A percentile compares a stretch with the other conserved stretches of the same genome.
phyloP scores from a whole-genome alignment of 1,140 invertebrate species.

The Philotrypesis tridentata region DNA sequence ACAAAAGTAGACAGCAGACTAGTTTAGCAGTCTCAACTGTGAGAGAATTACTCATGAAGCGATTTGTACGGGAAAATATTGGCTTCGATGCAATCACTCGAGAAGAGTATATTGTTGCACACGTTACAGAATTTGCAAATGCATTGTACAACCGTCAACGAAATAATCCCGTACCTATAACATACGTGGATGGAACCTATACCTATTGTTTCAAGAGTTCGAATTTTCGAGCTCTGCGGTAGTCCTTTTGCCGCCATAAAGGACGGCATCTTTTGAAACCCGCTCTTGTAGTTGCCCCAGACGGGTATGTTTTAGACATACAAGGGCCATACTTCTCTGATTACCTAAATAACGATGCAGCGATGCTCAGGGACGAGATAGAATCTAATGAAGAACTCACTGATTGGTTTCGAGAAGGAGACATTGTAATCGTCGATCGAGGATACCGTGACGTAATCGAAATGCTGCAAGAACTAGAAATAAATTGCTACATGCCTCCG shows the following conservation, averaged over 20 bases:
- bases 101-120: conserved; percentile 32
- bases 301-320: too few relatives aligned
- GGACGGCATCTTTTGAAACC: conserved; percentile 38
- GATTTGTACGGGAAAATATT: conserved; percentile 40
- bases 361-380: too few relatives aligned
- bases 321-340: too few relatives aligned
- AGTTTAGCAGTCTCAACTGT: conserved; percentile 36
- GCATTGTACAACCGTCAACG: conserved; percentile 26
- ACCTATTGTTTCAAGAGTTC: conserved; percentile 14
- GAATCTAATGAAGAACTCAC: too few relatives aligned
- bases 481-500: conserved; percentile 39
- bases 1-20: conserved; percentile 32
- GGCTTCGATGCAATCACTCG: background rate
- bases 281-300: too few relatives aligned
- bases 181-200: conserved; percentile 32
- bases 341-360: too few relatives aligned
- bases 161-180: conserved; percentile 15
- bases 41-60: conserved; percentile 34
- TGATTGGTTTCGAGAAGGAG: conserved; percentile 40
- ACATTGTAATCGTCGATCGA: conserved; percentile 42
- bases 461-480: background rate
- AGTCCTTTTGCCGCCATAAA: conserved; percentile 1
- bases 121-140: conserved; percentile 31
- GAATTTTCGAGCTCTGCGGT: conserved; percentile 19
- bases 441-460: conserved; percentile 39